Percentiles rank a stretch among this genome's conserved stretches.
Conservation (phyloP, 2,888 invertebrate genomes). For the Phyllotreta striolata region DNA sequence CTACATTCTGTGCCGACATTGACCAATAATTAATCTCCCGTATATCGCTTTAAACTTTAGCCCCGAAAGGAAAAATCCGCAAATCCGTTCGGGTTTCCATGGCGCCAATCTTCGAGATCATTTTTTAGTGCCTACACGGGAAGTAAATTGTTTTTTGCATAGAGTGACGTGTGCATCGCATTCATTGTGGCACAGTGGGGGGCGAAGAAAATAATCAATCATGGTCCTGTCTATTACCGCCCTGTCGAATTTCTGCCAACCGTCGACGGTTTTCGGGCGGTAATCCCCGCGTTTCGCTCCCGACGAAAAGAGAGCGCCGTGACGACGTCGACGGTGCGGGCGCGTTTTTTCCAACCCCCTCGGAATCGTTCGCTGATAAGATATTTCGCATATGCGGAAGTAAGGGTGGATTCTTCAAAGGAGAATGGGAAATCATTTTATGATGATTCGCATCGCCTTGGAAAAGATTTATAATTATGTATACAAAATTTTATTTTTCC, state of each 20-base stretch:
- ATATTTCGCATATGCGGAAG: constrained; percentile 49
- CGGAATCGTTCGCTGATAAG: constrained; percentile 55
- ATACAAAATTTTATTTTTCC: too few relatives aligned
- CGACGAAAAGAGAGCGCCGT: constrained; percentile 35
- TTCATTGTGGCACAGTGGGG: constrained; percentile 35
- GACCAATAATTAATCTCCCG: constrained; percentile 22
- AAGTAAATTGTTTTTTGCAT: constrained; percentile 39
- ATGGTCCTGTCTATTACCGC: constrained; percentile 54
- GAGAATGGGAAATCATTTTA: neutral
- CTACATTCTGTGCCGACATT: too few relatives aligned
- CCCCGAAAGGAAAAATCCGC: constrained; percentile 7
- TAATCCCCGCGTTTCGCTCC: constrained; percentile 55
- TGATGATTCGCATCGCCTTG: too few relatives aligned
- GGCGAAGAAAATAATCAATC: constrained; percentile 49
- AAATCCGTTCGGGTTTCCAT: constrained; percentile 20
- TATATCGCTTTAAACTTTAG: constrained; percentile 22
- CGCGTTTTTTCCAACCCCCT: constrained; percentile 52
- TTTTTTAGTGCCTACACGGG: constrained; percentile 33
- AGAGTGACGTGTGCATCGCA: constrained; percentile 34
- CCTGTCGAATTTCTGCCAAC: constrained; percentile 35
- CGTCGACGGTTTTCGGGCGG: constrained; percentile 37
- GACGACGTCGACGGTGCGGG: constrained; percentile 33
- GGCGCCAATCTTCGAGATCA: constrained; percentile 31
- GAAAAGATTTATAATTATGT: too few relatives aligned
- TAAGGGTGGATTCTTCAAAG: constrained; percentile 12